These are phyloP conservation scores for Drosophila subsilvestris DNA, from an alignment of 2,888 invertebrate genomes.

Conservation along the genomic window DNA sequence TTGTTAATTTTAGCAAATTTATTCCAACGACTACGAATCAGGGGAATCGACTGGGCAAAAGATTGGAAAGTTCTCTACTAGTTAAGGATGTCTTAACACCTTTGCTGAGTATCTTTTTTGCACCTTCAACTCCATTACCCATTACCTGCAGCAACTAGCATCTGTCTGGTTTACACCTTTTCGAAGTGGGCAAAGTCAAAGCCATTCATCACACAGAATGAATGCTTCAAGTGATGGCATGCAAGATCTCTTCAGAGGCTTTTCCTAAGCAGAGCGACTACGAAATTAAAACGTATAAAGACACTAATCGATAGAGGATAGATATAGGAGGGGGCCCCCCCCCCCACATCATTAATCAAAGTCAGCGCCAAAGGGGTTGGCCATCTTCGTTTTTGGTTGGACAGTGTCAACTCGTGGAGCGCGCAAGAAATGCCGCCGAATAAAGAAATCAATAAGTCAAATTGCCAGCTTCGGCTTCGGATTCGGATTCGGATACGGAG, in stretches of 20 bases:
- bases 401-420: slow-evolving; percentile 34
- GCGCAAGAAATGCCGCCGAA: slow-evolving; percentile 31
- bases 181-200: slow-evolving; percentile 1
- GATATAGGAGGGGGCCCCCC: slow-evolving; percentile 3
- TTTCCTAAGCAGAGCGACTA: slow-evolving; percentile 20
- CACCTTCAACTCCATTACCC: background rate
- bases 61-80: too few species aligned
- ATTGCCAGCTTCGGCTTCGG: slow-evolving; percentile 17
- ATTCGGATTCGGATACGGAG: background rate
- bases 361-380: slow-evolving; percentile 35
- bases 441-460: slow-evolving; percentile 73
- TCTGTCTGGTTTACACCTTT: slow-evolving; percentile 33
- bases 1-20: slow-evolving; percentile 5
- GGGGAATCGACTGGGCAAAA: too few species aligned
- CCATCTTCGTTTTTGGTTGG: slow-evolving; percentile 8
- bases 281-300: slow-evolving; percentile 50
- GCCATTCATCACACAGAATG: slow-evolving; percentile 31
- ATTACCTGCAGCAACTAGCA: slow-evolving; percentile 1
- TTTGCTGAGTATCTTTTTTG: background rate
- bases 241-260: slow-evolving; percentile 8
- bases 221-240: background rate
- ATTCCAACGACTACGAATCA: too few species aligned
- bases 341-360: slow-evolving; percentile 44
- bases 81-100: background rate
- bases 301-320: slow-evolving; percentile 32